Percentiles rank a stretch among this genome's conserved stretches.
Conservation (phyloP, 1,140 invertebrate species). For the Cyclina sinensis region DNA sequence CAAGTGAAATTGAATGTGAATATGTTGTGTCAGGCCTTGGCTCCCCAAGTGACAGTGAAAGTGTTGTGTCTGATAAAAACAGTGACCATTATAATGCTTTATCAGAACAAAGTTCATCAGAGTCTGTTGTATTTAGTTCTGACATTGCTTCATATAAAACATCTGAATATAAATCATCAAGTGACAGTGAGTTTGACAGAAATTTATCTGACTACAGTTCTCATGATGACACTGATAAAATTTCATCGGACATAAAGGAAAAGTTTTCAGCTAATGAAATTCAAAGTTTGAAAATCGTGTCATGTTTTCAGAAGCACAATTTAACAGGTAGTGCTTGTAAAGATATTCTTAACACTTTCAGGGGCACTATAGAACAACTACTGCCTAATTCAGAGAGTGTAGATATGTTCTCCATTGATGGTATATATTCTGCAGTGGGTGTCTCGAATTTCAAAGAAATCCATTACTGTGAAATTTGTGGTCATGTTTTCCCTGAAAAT, state of each 20-base stretch:
- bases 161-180: too few species aligned
- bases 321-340: conserved; percentile 26
- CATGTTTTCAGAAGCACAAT: conserved; percentile 42
- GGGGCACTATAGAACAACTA: not conserved
- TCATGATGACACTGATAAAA: conserved; percentile 45
- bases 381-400: not conserved
- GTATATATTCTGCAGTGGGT: not conserved
- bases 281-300: conserved; percentile 23
- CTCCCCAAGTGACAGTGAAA: conserved; percentile 12
- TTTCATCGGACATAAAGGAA: conserved; percentile 41
- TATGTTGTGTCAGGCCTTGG: conserved; percentile 22
- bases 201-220: conserved; percentile 34
- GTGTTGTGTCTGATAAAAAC: conserved; percentile 43
- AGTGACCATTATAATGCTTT: conserved; percentile 40
- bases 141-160: too few species aligned
- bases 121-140: conserved; percentile 46
- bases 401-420: conserved; percentile 3
- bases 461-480: conserved; percentile 22
- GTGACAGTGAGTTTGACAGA: conserved; percentile 40
- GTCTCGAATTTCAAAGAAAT: conserved; percentile 16
- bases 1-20: too few species aligned
- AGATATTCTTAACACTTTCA: not conserved
- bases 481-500: conserved; percentile 39
- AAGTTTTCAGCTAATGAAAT: conserved; percentile 46
- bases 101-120: conserved; percentile 40